Percentiles rank a stretch among this genome's conserved stretches.
Conservation (phyloP, 2,113 vertebrate species). For the Pedetes capensis region DNA sequence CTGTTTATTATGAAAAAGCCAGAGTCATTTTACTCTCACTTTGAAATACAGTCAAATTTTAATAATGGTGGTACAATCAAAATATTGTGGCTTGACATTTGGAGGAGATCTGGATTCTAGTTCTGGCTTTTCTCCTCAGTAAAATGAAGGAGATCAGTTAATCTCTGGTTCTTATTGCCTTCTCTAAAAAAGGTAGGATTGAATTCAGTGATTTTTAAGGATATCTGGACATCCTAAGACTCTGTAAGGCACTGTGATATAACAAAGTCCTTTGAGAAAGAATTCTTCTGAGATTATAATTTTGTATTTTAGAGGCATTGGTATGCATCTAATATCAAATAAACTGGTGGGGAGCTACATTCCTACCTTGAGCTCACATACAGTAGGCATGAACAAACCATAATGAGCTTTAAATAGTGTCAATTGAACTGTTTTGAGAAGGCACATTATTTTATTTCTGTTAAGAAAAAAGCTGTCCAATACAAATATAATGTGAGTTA, state of each 20-base stretch:
- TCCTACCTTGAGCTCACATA: background rate
- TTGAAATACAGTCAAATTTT: slow-evolving; percentile 17
- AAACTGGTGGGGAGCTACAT: background rate
- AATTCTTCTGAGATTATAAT: background rate
- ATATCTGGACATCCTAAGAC: background rate
- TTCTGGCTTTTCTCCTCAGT: background rate
- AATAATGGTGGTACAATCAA: background rate
- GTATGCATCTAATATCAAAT: background rate
- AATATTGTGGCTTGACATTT: background rate
- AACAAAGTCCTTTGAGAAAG: background rate
- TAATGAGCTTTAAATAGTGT: background rate
- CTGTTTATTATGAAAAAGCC: background rate
- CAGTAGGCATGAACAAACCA: background rate
- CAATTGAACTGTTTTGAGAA: background rate
- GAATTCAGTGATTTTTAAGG: background rate
- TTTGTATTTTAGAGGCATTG: background rate
- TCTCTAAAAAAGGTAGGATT: background rate
- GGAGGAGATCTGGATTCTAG: background rate
- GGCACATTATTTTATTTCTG: background rate
- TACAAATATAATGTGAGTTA: background rate
- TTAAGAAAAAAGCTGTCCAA: background rate
- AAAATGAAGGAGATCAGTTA: background rate
- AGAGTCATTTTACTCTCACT: background rate
- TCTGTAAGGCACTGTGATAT: background rate
- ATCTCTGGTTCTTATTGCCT: background rate